Conservation (phyloP, 1,140 invertebrate species). For the Euura saliciscinereae region DNA sequence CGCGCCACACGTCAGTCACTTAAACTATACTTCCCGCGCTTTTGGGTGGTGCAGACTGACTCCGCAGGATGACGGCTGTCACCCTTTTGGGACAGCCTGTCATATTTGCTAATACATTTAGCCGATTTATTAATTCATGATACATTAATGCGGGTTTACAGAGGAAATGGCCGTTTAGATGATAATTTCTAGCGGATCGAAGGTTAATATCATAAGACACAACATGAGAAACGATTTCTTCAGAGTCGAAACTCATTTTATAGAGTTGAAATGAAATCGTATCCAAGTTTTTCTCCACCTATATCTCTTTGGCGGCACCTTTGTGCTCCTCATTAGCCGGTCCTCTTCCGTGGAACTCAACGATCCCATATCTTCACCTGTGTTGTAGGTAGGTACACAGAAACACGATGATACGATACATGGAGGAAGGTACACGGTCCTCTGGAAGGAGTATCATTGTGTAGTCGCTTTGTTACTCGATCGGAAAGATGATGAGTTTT, state of each 20-base stretch:
- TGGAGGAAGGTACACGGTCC: background rate
- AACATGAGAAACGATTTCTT: too few species aligned
- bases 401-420: background rate
- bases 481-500: conserved; percentile 3
- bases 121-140: too few species aligned
- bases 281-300: background rate
- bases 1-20: background rate
- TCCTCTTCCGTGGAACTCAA: conserved; percentile 8
- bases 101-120: too few species aligned
- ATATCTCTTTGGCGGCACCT: conserved; percentile 17
- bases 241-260: too few species aligned
- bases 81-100: background rate
- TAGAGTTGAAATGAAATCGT: background rate
- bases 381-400: background rate
- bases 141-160: too few species aligned
- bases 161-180: too few species aligned
- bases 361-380: conserved; percentile 9
- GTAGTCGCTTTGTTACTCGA: conserved; percentile 2
- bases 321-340: conserved; percentile 21
- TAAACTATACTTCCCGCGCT: conserved; percentile 4
- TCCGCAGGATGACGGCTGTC: conserved; percentile 1
- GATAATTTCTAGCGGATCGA: too few species aligned
- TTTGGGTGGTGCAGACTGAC: background rate
- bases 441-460: conserved; percentile 7
- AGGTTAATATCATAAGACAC: too few species aligned